Evolutionary conservation across 2,113 vertebrate species (phyloP), one percentile per base, ranked within the genome.

Genomic region (Phoenicopterus ruber): DNA sequence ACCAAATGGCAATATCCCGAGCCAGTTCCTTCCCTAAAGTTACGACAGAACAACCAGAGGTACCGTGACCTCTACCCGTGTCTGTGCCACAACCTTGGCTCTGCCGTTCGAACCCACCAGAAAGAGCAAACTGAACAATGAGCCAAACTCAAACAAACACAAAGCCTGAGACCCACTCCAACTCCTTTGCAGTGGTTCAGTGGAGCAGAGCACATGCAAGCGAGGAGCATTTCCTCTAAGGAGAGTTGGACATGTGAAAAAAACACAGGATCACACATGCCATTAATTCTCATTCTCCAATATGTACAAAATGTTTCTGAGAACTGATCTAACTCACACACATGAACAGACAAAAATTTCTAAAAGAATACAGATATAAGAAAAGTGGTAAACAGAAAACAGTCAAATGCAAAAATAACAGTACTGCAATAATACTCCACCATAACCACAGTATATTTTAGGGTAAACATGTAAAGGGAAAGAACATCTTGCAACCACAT

Each of bases 51-150:
- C 0, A 0, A 59, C 13, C n/a, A 76, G 78, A 59, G 47, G 34
- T 55, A 63, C 22, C 0, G 0, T 15, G 78, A 67, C 38, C 0
- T 3, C 46, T 34, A 26, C 10, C 17, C 3, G 0, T 4, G 3
- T 55, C 55, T 74, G 19, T 57, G 52, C 42, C 1, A 4, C 63
- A 88, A 65, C 22, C 29, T 36, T 22, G 20, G 34, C 42, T 77
- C 54, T 67, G 63, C 0, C 0, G 34, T 62, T 38, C 4, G 2
- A 77, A 82, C 25, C 12, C 70, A 52, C 8, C 55, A 49, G 26
- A 52, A 83, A 78, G 55, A 63, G 13, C 44, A 69, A 82, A 74
- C 8, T 38, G 17, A 73, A 25, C 5, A n/a, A 46, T 8, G 7
- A 54, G 24, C 4, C 42, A 65, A 83, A 83, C 11, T 13, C 6